Base-by-base conservation (phyloP, 2,888 invertebrate genomes). In the Caenorhabditis auriculariae region DNA sequence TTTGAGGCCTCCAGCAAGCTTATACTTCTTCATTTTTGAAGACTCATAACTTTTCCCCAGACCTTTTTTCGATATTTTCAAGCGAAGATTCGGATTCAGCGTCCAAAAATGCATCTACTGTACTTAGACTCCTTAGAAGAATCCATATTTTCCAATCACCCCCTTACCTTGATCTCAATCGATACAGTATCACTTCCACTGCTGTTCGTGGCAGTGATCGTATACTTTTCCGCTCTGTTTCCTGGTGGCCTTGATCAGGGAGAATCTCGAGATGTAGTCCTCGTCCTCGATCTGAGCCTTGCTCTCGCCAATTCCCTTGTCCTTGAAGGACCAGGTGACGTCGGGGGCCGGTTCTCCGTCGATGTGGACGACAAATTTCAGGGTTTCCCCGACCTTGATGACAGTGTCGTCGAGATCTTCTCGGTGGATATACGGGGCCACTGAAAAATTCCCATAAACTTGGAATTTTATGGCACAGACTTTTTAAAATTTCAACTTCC, bases 261-360 rank as follows among this genome's bases (percentile, higher is more conserved):
- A 64, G 54, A 86, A 76, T 7, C 78, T 82, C 3, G 82, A 77
- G 23, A 80, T 66, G 57, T 80, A 78, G 53, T 75, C 75, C 52
- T 68, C 69, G 41, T 78, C 68, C 6, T 79, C 76, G 28, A 76
- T 69, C 47, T 65, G 65, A 35, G 71, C 78, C 43, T 69, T 70
- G 54, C 61, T 64, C 32, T 62, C 64, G 35, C 67, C 66, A 27
- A 70, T 65, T 43, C 66, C 67, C 28, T 72, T 71, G 42, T 72
- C 92, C 82, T 92, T 91, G 76, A 91, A 88, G 85, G 89, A 90
- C 98, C 98, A 99, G 0, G 88, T 88, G 82, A 93, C 94, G 9
- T 88, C 88, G 76, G 98, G 94, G 72, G 91, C 90, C 12, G 98
- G 98, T 85, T 98, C 96, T 61, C 98, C 98, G 73, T 89, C 89